phyloP scores from a whole-genome alignment of 2,888 invertebrate genomes.

The Leptarthrus brevirostris region DNA sequence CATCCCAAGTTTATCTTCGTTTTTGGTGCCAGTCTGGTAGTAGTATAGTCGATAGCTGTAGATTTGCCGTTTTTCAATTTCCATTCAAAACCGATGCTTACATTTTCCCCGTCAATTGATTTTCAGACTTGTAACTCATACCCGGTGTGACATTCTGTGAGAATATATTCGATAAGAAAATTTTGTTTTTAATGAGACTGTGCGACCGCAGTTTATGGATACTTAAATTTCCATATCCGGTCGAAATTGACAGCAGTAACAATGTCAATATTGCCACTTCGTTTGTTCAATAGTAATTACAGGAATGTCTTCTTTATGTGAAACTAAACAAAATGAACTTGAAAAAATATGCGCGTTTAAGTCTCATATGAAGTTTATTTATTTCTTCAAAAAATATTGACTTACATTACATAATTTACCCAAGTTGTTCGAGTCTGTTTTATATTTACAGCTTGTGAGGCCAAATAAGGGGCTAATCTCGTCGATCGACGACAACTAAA shows the following conservation, averaged over 20 bases:
- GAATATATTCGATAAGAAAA: slow-evolving; percentile 46
- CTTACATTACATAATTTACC: too few relatives aligned
- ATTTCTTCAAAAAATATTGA: too few relatives aligned
- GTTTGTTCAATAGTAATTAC: too few relatives aligned
- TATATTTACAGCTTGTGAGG: too few relatives aligned
- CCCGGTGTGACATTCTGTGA: slow-evolving; percentile 47
- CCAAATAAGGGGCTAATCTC: too few relatives aligned
- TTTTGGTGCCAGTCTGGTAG: slow-evolving; percentile 35
- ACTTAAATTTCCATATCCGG: slow-evolving; percentile 46
- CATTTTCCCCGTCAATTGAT: slow-evolving; percentile 46
- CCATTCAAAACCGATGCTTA: slow-evolving; percentile 14
- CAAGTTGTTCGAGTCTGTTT: too few relatives aligned
- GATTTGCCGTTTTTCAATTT: slow-evolving; percentile 33
- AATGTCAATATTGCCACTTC: not conserved
- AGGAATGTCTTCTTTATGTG: too few relatives aligned
- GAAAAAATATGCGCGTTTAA: too few relatives aligned
- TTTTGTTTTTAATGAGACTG: slow-evolving; percentile 41
- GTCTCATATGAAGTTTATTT: too few relatives aligned
- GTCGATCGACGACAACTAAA: too few relatives aligned
- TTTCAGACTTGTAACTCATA: slow-evolving; percentile 42
- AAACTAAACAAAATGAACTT: too few relatives aligned
- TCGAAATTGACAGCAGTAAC: not conserved
- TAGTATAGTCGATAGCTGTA: slow-evolving; percentile 1
- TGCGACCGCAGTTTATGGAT: slow-evolving; percentile 26
- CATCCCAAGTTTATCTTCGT: slow-evolving; percentile 52